Evolutionary conservation across 2,113 vertebrate genomes (phyloP), one percentile per base, ranked within the genome.

Genomic region (Turdus rufiventris): DNA sequence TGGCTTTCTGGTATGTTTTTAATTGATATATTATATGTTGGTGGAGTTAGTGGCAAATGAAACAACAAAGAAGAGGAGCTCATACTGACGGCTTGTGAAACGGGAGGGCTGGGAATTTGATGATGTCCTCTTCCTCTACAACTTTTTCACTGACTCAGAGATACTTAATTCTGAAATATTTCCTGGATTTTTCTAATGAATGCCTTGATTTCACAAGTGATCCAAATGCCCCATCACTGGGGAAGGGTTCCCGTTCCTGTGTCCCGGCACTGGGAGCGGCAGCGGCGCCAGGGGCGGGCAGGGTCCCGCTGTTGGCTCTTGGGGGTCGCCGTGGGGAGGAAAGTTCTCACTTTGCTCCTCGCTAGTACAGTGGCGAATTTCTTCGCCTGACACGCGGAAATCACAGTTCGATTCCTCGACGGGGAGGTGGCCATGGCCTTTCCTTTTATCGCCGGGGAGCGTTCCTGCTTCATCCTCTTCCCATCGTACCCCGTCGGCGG

Each of bases 61-160:
- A 91, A 91, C 29, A 20, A 96, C 95, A 24, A 97, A 98, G 80
- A 96, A 97, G 72, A 97, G 78, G 96, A 97, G 47, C 91, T 98
- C 18, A 47, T 95, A 48, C 81, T 92, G 19, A 95, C 45, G 3
- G 75, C 97, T 79, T 98, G 97, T 80, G 96, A 98, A 96, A 38
- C 97, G 95, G 21, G 97, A 97, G 68, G 94, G 91, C 65, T 94
- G 98, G 77, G 95, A 97, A 71, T 98, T 97, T 66, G 84, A 96
- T 56, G 58, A 97, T 45, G 93, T 95, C 16, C 95, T 97, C 24
- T 96, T 98, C 40, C 95, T 98, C 53, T 97, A 95, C 82, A 98
- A 91, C 80, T 97, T 97, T 78, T 97, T 97, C 42, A 96, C 96
- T 8, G 96, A 94, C 61, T 97, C 93, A 8, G 93, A 97, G 94